Base-by-base conservation (phyloP, 2,113 vertebrate genomes). In the Leucosticte australis region DNA sequence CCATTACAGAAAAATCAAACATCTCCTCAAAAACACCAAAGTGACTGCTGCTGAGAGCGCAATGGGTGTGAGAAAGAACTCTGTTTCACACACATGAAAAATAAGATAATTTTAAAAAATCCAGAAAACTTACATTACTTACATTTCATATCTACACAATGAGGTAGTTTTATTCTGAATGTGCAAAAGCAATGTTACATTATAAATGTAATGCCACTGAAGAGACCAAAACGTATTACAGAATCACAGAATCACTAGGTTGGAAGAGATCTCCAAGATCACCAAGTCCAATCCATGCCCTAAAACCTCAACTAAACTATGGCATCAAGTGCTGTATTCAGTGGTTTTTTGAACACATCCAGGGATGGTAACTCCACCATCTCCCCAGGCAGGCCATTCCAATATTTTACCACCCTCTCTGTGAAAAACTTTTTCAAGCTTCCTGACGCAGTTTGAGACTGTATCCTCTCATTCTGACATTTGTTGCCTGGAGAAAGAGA, bases 381-480 rank as follows among this genome's bases (percentile, higher is more conserved):
- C 53, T 33, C 19, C 13, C 19, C 8, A 21, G 53, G 31, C 53
- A 33, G 53, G 19, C 53, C 7, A 55, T 13, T 55, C 31, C 53
- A 55, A 6, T 33, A 55, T 14, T 55, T 55, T 55, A 33, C 33
- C 53, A 31, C 18, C 30, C 18, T 55, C 30, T 55, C 53, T 33
- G 53, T 55, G 53, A 55, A 55, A 33, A 55, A 33, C 18, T 20
- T 20, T 31, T 33, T 31, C 19, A 41, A 41, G 41, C 41, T 41
- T 30, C 53, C 3, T 13, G 18, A 5, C 12, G 28, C 53, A 55
- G 30, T 15, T 31, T 19, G 1, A 24, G n/a, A 39, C 16, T 31
- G 4, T 46, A 15, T 3, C 21, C 44, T 26, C 27, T 39, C 0
- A 0, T 24, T 76, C 56, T 39, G 27, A 14, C n/a, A 37, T 16